phyloP scores from a whole-genome alignment of 1,140 invertebrate genomes.

The Nasonia vitripennis region DNA sequence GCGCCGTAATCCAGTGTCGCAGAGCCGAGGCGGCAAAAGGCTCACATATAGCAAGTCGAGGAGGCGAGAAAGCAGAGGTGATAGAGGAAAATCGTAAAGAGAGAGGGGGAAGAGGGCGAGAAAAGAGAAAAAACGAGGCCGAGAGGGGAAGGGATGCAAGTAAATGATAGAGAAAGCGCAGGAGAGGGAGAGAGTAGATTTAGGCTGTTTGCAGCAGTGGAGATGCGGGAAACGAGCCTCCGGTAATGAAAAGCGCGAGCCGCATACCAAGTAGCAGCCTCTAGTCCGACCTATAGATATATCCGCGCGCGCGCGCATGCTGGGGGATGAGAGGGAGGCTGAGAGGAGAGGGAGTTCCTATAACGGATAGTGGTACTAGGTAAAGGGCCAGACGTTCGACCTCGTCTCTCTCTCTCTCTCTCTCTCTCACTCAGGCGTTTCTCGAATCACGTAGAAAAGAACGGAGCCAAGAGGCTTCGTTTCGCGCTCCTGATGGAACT shows the following conservation, averaged over 20 bases:
- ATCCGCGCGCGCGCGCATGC: slow-evolving; percentile 41
- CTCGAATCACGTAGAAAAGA: slow-evolving; percentile 41
- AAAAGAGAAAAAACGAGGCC: slow-evolving; percentile 7
- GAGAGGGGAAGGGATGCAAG: slow-evolving; percentile 21
- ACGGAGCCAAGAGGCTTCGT: slow-evolving; percentile 22
- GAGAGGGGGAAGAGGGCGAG: not conserved
- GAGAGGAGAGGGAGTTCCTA: slow-evolving; percentile 7
- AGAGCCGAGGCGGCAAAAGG: not conserved
- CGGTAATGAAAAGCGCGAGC: slow-evolving; percentile 76
- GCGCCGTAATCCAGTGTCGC: not conserved
- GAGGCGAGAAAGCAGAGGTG: slow-evolving; percentile 16
- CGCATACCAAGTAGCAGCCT: slow-evolving; percentile 75
- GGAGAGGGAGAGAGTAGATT: slow-evolving; percentile 68
- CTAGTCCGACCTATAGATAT: slow-evolving; percentile 69
- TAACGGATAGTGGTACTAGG: slow-evolving; percentile 37
- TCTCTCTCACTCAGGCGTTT: not conserved
- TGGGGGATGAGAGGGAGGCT: not conserved
- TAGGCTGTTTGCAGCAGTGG: slow-evolving; percentile 73
- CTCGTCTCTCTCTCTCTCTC: not conserved
- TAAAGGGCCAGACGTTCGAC: slow-evolving; percentile 53
- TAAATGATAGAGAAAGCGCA: slow-evolving; percentile 50
- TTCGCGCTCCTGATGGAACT: slow-evolving; percentile 2
- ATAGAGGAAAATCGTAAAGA: slow-evolving; percentile 41
- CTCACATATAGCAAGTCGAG: not conserved
- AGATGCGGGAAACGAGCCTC: slow-evolving; percentile 70